Base-by-base conservation (phyloP, 64 coral and sea anemone species). In the Dendrophyllia cribrosa region DNA sequence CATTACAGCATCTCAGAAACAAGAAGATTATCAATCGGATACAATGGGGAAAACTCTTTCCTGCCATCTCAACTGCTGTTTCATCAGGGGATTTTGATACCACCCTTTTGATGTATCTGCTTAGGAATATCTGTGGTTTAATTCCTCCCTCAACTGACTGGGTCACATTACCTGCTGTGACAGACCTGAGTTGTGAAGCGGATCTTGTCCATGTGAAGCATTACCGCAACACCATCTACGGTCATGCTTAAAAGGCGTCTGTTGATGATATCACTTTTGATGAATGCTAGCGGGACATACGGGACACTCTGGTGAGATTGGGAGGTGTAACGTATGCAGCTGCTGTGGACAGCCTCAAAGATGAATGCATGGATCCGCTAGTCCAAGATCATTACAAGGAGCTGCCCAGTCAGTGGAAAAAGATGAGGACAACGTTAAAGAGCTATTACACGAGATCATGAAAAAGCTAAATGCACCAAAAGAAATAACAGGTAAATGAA, bases 31-130 rank as follows among this genome's bases (percentile, higher is more conserved):
- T 90, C 59, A 77, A 70, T 25, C 19, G 4, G 49, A 51, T 44
- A 19, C 88, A 90, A 10, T 90, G 73, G 73, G 58, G 75, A 7
- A 58, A 67, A 49, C 60, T 90, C 21, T 90, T 78, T 58, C 88
- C 88, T 19, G 4, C 60, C 15, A 70, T 47, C 47, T 25, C 53
- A 53, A 25, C 34, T 5, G 26, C 60, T 17, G 70, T 75, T 3
- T 61, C 70, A 13, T 76, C 70, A 5, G 67, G 66, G 0, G 63
- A 81, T 21, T 90, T 79, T 55, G 88, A 90, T 15, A 90, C 25
- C 13, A 81, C 76, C 9, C 59, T 90, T 19, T 52, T 90, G 6
- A 24, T 43, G 6, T 5, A 70, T 51, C 48, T 90, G 59, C 45
- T 90, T 6, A 43, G 75, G 17, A 66, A 81, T 34, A 26, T 90